phyloP scores from a whole-genome alignment of 2,888 invertebrate species.

The Podabrus alpinus region DNA sequence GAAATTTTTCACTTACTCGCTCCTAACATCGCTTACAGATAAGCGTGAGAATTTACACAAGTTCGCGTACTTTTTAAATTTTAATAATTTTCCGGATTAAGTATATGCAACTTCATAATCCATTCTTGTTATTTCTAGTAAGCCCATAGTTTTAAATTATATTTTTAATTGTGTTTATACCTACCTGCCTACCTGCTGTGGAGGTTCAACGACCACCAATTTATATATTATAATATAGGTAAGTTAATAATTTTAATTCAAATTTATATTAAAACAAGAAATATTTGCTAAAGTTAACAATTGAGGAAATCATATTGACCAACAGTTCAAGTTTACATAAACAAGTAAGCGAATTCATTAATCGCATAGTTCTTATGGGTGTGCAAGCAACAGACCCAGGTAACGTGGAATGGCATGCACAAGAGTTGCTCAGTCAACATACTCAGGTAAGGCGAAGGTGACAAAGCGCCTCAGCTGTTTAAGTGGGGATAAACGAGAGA shows the following conservation, averaged over 20 bases:
- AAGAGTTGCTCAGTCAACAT: slow-evolving; percentile 35
- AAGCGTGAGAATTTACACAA: not conserved
- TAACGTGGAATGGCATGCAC: slow-evolving; percentile 41
- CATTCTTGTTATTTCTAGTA: not conserved
- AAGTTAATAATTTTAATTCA: not conserved
- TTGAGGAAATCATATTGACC: not conserved
- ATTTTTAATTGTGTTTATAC: not conserved
- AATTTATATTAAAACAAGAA: not conserved
- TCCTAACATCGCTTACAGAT: not conserved
- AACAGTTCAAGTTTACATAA: not conserved
- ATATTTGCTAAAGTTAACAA: not conserved
- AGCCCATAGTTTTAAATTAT: not conserved
- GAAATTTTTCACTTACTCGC: not conserved
- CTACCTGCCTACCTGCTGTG: not conserved
- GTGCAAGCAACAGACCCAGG: slow-evolving; percentile 40
- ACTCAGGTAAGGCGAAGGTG: slow-evolving; percentile 39
- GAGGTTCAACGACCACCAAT: not conserved
- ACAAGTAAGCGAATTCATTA: not conserved
- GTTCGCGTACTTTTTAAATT: not conserved
- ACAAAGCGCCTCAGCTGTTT: slow-evolving; percentile 33
- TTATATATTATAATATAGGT: not conserved
- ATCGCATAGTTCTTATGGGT: slow-evolving; percentile 34
- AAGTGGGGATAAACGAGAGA: slow-evolving; percentile 25
- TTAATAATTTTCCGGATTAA: not conserved
- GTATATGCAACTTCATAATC: not conserved